A percentile compares a stretch with the other conserved stretches of the same genome.
These are phyloP conservation scores for Coryphaenoides rupestris DNA, from an alignment of 2,113 vertebrate genomes.

Conservation along the genomic window DNA sequence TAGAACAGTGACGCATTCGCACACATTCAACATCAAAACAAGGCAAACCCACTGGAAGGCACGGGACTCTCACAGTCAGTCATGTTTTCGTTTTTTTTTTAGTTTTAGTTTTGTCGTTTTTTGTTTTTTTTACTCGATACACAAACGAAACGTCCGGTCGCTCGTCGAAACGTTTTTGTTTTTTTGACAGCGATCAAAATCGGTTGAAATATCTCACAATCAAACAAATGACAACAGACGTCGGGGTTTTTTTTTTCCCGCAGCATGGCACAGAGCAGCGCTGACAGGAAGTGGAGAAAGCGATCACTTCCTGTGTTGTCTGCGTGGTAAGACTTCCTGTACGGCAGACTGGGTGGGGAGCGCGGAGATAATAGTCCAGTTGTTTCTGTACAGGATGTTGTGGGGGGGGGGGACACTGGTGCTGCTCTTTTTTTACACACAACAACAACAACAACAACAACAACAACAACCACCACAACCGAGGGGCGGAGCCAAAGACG, in stretches of 20 bases:
- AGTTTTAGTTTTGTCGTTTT: slow-evolving; percentile 45
- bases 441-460: no score
- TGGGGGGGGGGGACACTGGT: no score
- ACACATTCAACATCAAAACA: slow-evolving; percentile 90
- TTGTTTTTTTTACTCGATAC: slow-evolving; percentile 40
- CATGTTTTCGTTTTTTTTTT: slow-evolving; percentile 54
- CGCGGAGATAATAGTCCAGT: no score
- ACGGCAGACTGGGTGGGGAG: no score
- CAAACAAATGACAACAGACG: slow-evolving; percentile 66
- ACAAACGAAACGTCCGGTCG: slow-evolving; percentile 47
- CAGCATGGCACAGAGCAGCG: no score
- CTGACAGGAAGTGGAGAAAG: slow-evolving; percentile 50
- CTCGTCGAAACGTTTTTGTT: slow-evolving; percentile 38
- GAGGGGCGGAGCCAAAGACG: no score
- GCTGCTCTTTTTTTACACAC: no score
- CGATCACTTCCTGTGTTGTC: slow-evolving; percentile 4
- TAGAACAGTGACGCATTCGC: slow-evolving; percentile 82
- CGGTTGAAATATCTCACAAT: slow-evolving; percentile 40
- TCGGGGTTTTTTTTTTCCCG: no score
- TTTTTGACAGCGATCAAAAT: slow-evolving; percentile 41
- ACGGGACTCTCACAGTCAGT: slow-evolving; percentile 86
- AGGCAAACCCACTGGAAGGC: slow-evolving; percentile 91
- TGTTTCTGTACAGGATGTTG: no score
- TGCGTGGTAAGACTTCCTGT: no score
- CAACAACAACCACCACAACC: no score